phyloP scores from a whole-genome alignment of 2,888 invertebrate genomes.

The Anticlea derivata region DNA sequence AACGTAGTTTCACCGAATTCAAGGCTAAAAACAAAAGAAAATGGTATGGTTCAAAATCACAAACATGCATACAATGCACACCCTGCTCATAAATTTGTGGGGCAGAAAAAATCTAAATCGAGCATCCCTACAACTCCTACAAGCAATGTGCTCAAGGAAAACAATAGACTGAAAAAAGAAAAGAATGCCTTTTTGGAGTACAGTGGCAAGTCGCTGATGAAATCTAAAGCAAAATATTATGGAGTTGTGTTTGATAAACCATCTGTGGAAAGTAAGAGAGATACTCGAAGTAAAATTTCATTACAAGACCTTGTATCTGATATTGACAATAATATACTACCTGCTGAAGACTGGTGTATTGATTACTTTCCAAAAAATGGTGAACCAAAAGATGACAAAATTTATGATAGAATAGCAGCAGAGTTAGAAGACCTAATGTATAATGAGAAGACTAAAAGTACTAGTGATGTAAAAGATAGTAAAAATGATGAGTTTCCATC shows the following conservation, averaged over 20 bases:
- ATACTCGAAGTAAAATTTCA: constrained; percentile 52
- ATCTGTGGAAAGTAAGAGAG: constrained; percentile 44
- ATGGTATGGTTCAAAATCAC: constrained; percentile 73
- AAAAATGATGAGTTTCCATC: constrained; percentile 75
- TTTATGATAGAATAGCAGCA: constrained; percentile 79
- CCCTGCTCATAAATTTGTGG: constrained; percentile 54
- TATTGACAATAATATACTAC: constrained; percentile 63
- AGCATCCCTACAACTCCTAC: constrained; percentile 38
- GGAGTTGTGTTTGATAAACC: constrained; percentile 68
- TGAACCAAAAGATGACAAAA: constrained; percentile 74
- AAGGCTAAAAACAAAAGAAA: constrained; percentile 71
- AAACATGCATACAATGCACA: constrained; percentile 63
- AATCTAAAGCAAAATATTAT: constrained; percentile 60
- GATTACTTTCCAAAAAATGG: constrained; percentile 72
- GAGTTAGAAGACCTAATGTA: constrained; percentile 79
- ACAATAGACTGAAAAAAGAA: constrained; percentile 60
- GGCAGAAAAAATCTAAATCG: constrained; percentile 47
- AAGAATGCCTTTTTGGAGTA: not conserved
- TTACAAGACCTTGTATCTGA: constrained; percentile 61
- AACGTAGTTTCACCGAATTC: constrained; percentile 49
- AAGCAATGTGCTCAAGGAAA: constrained; percentile 69
- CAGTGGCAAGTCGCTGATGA: constrained; percentile 45
- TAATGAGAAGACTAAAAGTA: constrained; percentile 60
- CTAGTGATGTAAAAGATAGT: constrained; percentile 59
- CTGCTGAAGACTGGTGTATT: constrained; percentile 74